These are phyloP conservation scores for Sterrhoptilus dennistouni DNA, from an alignment of 2,113 vertebrate species.

Conservation along the genomic window DNA sequence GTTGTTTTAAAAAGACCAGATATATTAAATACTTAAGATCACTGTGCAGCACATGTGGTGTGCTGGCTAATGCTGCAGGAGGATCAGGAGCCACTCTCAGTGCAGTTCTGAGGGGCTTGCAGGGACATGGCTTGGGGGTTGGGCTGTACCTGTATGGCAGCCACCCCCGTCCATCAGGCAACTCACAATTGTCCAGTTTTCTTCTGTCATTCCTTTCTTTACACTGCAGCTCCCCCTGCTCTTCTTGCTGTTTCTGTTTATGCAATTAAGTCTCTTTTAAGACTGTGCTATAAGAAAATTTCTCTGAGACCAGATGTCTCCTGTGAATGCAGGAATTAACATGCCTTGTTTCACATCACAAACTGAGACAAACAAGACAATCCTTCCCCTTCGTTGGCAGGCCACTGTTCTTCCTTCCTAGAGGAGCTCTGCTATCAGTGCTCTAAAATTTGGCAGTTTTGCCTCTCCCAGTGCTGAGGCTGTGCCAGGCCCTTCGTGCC, in stretches of 20 bases:
- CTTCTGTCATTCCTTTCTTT: not conserved
- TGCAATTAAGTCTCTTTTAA: not conserved
- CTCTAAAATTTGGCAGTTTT: accelerated
- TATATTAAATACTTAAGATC: not conserved
- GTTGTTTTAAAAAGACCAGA: not conserved
- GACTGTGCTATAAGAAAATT: not conserved
- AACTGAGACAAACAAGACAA: not conserved
- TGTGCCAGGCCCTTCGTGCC: not conserved
- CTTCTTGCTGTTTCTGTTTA: not conserved
- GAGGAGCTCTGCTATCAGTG: not conserved
- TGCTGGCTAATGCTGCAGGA: not conserved
- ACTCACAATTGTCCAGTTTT: not conserved
- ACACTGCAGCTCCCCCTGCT: not conserved
- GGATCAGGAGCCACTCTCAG: not conserved
- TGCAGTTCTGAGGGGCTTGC: not conserved
- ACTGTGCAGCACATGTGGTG: not conserved
- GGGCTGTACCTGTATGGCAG: too few species aligned
- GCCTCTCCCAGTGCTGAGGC: not conserved
- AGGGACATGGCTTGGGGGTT: not conserved
- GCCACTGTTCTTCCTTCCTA: not conserved
- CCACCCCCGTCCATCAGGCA: not conserved
- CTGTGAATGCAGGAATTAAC: not conserved
- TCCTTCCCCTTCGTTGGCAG: not conserved
- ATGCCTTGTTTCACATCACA: not conserved
- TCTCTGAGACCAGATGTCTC: not conserved